These are phyloP conservation scores for Papilio polytes DNA, from an alignment of 1,140 invertebrate species.

Conservation along the genomic window DNA sequence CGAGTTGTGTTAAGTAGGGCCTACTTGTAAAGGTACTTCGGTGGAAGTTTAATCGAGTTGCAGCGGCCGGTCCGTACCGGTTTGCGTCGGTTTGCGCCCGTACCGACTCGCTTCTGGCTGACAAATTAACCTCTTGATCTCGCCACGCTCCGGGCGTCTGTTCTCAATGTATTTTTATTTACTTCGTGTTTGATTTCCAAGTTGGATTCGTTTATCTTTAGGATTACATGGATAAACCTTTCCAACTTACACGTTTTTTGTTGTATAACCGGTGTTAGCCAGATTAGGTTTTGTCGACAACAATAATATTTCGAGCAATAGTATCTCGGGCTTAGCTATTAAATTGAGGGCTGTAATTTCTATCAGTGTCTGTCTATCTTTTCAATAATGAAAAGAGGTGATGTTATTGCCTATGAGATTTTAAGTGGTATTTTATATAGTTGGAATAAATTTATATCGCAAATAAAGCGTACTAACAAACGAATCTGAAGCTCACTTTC, in stretches of 20 bases:
- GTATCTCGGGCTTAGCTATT: no score
- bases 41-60: slow-evolving; percentile 80
- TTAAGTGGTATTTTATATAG: not conserved
- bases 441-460: not conserved
- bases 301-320: no score
- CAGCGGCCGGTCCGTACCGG: slow-evolving; percentile 54
- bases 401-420: not conserved
- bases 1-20: slow-evolving; percentile 73
- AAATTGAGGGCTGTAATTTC: no score
- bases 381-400: not conserved
- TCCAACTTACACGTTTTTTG: not conserved
- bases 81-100: slow-evolving; percentile 51
- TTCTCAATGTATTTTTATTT: slow-evolving; percentile 61
- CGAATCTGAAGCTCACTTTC: slow-evolving; percentile 58
- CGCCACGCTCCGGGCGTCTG: slow-evolving; percentile 55
- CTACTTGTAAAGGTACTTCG: slow-evolving; percentile 67
- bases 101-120: slow-evolving; percentile 68
- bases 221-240: not conserved
- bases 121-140: slow-evolving; percentile 80
- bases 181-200: slow-evolving; percentile 51
- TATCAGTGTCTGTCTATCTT: no score
- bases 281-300: not conserved
- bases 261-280: not conserved
- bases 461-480: slow-evolving; percentile 34
- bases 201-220: slow-evolving; percentile 39